Base-by-base conservation (phyloP, 2,113 vertebrate species). In the Corythornis madagascariensis region DNA sequence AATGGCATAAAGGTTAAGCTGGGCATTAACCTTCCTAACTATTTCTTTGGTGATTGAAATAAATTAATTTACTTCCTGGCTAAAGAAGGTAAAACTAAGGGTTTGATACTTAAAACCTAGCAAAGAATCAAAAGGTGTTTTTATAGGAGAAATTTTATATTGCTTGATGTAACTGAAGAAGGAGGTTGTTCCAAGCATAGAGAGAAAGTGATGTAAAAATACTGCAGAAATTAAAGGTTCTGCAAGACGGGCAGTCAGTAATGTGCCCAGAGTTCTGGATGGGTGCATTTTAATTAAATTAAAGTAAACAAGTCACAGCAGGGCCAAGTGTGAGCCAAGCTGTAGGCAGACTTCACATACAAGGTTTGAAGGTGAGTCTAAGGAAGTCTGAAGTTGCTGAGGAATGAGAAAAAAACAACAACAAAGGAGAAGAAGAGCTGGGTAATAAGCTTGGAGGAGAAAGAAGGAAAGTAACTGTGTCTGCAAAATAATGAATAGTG, bases 231-330 rank as follows among this genome's bases (percentile, higher is more conserved):
- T 65, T 56, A 88, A 93, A 92, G 60, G 69, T 89, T 86, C 61
- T 85, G 65, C 40, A 79, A 90, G 63, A 73, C 2, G 0, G 66
- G 61, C 59, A 91, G 81, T 55, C 76, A 81, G 86, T 74, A 94
- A 69, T 10, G 38, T 0, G 0, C 65, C 76, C 83, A 82, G 13
- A 77, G 92, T 94, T 95, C 92, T 95, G 89, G 91, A 91, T 92
- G 89, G 90, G 67, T 87, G 95, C 90, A 93, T 93, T 92, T 95
- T 95, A 91, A 96, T 96, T 94, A 97, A 94, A 89, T 93, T 75
- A 95, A 87, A 96, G 61, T 86, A 96, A 97, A 96, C 92, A 95
- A 93, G 87, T 75, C 83, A 86, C 71, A 90, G 92, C 76, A 85
- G 66, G 81, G 86, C 85, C 66, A 88, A 92, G 42, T 5, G 56